Evolutionary conservation across 1,140 invertebrate species (phyloP).

Genomic region (Bombus turneri): DNA sequence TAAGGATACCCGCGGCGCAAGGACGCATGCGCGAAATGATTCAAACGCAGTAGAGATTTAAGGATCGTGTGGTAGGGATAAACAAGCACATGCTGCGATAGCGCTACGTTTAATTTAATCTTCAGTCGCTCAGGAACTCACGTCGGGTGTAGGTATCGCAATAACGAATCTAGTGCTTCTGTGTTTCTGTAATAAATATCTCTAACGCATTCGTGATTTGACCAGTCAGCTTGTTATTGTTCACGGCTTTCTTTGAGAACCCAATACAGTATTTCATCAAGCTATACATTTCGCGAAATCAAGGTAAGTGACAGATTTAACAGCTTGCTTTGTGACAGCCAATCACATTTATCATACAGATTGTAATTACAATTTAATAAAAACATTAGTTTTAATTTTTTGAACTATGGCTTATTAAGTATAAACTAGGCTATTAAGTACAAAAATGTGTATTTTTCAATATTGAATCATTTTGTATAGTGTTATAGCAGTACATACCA

Average conservation of each 20-base stretch:
- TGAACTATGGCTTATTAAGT: neutral
- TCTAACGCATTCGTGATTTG: neutral
- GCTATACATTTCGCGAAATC: neutral
- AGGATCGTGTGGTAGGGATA: slow-evolving; percentile 2
- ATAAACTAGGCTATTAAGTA: neutral
- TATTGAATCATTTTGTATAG: neutral
- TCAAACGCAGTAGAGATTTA: slow-evolving; percentile 5
- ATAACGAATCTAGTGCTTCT: neutral
- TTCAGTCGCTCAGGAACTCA: slow-evolving; percentile 46
- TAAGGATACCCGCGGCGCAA: neutral
- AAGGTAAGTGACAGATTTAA: slow-evolving; percentile 10
- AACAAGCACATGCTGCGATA: slow-evolving; percentile 38
- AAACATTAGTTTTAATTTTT: neutral
- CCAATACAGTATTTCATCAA: neutral
- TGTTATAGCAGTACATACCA: neutral
- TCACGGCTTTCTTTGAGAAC: neutral
- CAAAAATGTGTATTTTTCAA: neutral
- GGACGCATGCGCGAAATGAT: slow-evolving; percentile 39
- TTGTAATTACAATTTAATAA: neutral
- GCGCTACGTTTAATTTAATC: slow-evolving; percentile 27
- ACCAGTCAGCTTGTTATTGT: neutral
- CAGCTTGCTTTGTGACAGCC: neutral
- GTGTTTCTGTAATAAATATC: neutral
- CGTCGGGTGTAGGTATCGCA: slow-evolving; percentile 5
- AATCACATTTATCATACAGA: neutral